Conservation (phyloP, 2,888 invertebrate genomes). For the Metopia argyrocephala region DNA sequence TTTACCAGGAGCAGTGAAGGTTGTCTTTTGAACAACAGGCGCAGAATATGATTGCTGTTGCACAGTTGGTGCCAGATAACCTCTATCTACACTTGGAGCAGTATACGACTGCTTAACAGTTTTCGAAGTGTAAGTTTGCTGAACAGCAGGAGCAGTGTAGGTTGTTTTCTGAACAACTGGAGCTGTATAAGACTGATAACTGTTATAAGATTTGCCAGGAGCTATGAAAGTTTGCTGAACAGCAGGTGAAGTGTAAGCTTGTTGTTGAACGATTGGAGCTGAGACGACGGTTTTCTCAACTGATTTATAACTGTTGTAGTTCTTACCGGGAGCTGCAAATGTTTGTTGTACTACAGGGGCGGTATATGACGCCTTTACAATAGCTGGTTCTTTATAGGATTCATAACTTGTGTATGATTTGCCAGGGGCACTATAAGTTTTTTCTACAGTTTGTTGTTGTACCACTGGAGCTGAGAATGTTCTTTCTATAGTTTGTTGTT, state of each 20-base stretch:
- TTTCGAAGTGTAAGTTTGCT: background rate
- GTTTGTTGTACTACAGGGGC: constrained; percentile 36
- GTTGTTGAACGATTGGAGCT: constrained; percentile 21
- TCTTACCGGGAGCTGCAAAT: constrained; percentile 38
- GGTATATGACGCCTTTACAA: constrained; percentile 23
- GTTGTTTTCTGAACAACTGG: background rate
- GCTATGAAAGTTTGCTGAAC: background rate
- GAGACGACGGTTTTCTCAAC: constrained; percentile 22
- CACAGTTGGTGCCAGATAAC: background rate
- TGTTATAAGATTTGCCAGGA: background rate
- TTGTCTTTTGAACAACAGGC: constrained; percentile 6
- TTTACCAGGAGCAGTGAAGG: constrained; percentile 19
- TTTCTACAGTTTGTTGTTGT: constrained; percentile 39
- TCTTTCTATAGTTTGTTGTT: background rate
- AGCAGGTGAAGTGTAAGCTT: background rate
- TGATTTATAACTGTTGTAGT: constrained; percentile 39
- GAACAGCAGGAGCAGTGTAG: background rate
- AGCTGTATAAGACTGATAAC: background rate
- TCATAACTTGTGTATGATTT: constrained; percentile 39
- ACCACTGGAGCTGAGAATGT: constrained; percentile 42
- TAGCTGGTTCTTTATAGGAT: constrained; percentile 36
- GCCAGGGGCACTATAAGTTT: constrained; percentile 37
- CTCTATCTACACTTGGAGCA: background rate
- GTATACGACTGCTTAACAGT: constrained; percentile 1
- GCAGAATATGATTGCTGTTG: background rate